Conservation (phyloP, 2,797 vertebrate species). For the Okamejei kenojei region DNA sequence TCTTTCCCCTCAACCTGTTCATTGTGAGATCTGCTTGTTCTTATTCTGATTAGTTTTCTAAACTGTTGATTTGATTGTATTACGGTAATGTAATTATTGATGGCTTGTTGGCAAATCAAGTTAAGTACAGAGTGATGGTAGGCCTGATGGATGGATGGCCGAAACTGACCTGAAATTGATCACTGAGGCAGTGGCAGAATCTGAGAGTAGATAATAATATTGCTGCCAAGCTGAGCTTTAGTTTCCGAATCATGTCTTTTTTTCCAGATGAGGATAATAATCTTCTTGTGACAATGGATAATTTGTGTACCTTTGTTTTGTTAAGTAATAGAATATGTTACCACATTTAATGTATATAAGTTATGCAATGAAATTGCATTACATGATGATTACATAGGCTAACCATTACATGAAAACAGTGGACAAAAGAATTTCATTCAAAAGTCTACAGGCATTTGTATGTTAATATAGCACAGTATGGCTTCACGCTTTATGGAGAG, state of each 20-base stretch:
- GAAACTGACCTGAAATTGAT: slow-evolving; percentile 33
- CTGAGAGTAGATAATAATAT: slow-evolving; percentile 3
- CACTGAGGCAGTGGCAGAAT: background rate
- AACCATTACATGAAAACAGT: background rate
- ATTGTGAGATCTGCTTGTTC: slow-evolving; percentile 22
- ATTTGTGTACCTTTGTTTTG: background rate
- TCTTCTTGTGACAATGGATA: background rate
- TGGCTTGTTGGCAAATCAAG: slow-evolving; percentile 30
- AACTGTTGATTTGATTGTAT: slow-evolving; percentile 31
- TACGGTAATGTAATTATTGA: slow-evolving; percentile 25
- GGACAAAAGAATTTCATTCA: slow-evolving; percentile 23
- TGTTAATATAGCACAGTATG: slow-evolving; percentile 6
- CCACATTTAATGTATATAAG: background rate
- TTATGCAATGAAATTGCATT: background rate
- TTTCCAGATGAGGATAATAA: background rate
- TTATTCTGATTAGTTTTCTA: slow-evolving; percentile 31
- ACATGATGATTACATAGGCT: background rate
- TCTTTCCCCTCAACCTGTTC: background rate
- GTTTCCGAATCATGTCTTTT: background rate
- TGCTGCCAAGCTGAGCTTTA: background rate
- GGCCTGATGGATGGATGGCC: slow-evolving; percentile 26
- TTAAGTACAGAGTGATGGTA: slow-evolving; percentile 28
- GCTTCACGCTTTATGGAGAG: background rate
- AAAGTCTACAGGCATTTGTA: background rate
- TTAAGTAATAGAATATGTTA: background rate